Conservation (phyloP, 1,140 invertebrate genomes). For the Bombus breviceps region DNA sequence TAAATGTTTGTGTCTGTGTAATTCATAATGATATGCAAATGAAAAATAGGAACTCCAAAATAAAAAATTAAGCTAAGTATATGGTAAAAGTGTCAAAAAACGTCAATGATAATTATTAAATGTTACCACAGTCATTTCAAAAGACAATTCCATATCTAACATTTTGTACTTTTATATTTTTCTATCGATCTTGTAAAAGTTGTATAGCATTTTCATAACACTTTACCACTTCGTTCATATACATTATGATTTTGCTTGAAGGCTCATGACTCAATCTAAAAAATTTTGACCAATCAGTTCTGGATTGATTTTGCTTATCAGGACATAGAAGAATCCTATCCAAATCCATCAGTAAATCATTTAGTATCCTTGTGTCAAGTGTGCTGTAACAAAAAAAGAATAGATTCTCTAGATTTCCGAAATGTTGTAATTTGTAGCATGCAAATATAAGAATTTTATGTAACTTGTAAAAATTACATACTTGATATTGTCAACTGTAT, state of each 20-base stretch:
- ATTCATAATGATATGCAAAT: background rate
- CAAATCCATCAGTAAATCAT: slow-evolving; percentile 76
- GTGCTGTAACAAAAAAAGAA: slow-evolving; percentile 64
- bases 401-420: background rate
- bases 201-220: slow-evolving; percentile 69
- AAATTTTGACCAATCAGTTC: slow-evolving; percentile 84
- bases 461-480: slow-evolving; percentile 48
- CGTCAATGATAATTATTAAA: background rate
- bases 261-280: slow-evolving; percentile 80
- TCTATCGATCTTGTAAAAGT: slow-evolving; percentile 62
- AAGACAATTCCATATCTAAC: slow-evolving; percentile 10
- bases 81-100: slow-evolving; percentile 17
- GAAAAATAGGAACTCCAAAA: slow-evolving; percentile 29
- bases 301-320: slow-evolving; percentile 76
- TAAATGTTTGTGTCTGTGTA: slow-evolving; percentile 6
- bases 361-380: slow-evolving; percentile 74
- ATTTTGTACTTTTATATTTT: slow-evolving; percentile 17
- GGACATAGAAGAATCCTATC: slow-evolving; percentile 74
- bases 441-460: slow-evolving; percentile 2
- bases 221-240: slow-evolving; percentile 67
- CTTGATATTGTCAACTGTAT: slow-evolving; percentile 60
- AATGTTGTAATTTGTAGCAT: slow-evolving; percentile 4
- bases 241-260: slow-evolving; percentile 41
- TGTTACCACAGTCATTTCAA: slow-evolving; percentile 12
- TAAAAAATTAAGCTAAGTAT: slow-evolving; percentile 8